Conservation (phyloP, 2,888 invertebrate species). For the Nasonia oneida region DNA sequence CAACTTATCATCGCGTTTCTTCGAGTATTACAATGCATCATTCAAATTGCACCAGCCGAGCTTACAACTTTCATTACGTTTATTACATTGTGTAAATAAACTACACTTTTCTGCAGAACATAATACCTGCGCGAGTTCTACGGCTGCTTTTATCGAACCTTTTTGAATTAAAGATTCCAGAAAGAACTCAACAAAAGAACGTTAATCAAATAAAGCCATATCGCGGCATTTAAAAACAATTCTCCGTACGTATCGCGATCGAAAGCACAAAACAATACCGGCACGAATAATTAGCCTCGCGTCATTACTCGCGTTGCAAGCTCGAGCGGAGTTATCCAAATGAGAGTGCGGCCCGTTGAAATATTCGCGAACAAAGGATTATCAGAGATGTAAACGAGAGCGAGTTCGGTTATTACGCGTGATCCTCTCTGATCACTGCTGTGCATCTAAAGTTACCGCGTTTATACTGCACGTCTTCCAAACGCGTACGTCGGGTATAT, state of each 20-base stretch:
- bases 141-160: too few relatives aligned
- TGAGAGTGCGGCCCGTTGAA: constrained; percentile 17
- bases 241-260: neutral
- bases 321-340: constrained; percentile 20
- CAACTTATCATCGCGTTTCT: too few relatives aligned
- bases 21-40: too few relatives aligned
- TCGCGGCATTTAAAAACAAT: neutral
- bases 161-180: too few relatives aligned
- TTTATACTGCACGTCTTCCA: constrained; percentile 7
- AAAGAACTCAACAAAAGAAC: too few relatives aligned
- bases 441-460: constrained; percentile 65
- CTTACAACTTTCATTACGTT: too few relatives aligned
- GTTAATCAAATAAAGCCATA: too few relatives aligned
- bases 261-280: neutral
- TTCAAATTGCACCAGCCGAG: too few relatives aligned
- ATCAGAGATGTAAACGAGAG: constrained; percentile 47
- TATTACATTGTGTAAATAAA: too few relatives aligned
- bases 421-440: constrained; percentile 61
- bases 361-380: constrained; percentile 40
- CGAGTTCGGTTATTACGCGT: constrained; percentile 72
- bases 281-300: neutral
- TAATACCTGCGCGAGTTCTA: too few relatives aligned
- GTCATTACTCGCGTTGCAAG: neutral
- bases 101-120: too few relatives aligned
- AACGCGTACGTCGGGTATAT: neutral